Percentiles rank a stretch among this genome's conserved stretches.
Conservation (phyloP, 2,888 invertebrate species). For the Neria commutata region DNA sequence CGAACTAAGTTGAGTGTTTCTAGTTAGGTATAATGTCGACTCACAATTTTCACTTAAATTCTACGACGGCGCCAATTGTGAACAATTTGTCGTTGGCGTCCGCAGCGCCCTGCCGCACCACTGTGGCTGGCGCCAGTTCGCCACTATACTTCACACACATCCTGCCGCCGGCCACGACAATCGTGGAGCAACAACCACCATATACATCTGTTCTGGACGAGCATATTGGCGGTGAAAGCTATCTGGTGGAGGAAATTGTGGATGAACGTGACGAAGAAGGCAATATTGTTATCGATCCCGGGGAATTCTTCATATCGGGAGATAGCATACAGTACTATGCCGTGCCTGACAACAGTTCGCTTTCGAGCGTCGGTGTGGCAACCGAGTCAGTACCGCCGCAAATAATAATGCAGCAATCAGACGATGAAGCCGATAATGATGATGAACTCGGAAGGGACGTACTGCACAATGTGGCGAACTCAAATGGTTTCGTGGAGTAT, state of each 20-base stretch:
- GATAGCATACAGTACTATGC: slow-evolving; percentile 53
- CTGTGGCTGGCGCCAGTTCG: slow-evolving; percentile 34
- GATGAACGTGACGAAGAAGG: slow-evolving; percentile 54
- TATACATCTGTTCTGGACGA: slow-evolving; percentile 42
- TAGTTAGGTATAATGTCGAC: too few relatives aligned
- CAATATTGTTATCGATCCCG: slow-evolving; percentile 51
- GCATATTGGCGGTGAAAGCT: slow-evolving; percentile 46
- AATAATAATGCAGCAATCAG: slow-evolving; percentile 52
- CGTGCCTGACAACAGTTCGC: slow-evolving; percentile 40
- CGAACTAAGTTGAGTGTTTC: too few relatives aligned
- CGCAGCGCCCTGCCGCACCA: slow-evolving; percentile 49
- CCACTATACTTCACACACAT: slow-evolving; percentile 47
- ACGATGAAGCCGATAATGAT: slow-evolving; percentile 35
- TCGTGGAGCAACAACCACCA: slow-evolving; percentile 44
- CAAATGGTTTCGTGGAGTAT: slow-evolving; percentile 21
- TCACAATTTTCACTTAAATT: slow-evolving; percentile 43
- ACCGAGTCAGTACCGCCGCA: slow-evolving; percentile 51
- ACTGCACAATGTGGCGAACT: slow-evolving; percentile 12
- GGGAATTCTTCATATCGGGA: slow-evolving; percentile 52
- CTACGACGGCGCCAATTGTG: slow-evolving; percentile 43
- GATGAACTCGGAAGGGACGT: slow-evolving; percentile 3
- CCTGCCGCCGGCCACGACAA: slow-evolving; percentile 37
- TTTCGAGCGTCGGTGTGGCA: slow-evolving; percentile 35
- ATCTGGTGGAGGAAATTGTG: slow-evolving; percentile 51
- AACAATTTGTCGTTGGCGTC: slow-evolving; percentile 53